phyloP scores from a whole-genome alignment of 2,797 vertebrate species.

The Decapterus maruadsi region DNA sequence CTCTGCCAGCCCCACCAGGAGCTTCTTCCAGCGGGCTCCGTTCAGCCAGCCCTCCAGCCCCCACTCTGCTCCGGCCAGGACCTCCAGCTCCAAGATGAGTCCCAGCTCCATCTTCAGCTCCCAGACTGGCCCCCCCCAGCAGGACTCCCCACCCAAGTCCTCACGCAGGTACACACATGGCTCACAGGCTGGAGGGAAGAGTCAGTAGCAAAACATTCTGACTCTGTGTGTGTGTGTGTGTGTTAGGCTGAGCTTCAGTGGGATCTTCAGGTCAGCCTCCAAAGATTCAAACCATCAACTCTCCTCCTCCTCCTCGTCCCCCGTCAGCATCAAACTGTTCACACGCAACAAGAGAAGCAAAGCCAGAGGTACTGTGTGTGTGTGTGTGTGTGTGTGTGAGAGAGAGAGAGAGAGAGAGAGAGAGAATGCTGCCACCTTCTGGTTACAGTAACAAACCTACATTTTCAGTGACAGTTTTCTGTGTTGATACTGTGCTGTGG shows the following conservation, averaged over 20 bases:
- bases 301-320: constrained; percentile 83
- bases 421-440: background rate
- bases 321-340: constrained; percentile 92
- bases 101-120: constrained; percentile 89
- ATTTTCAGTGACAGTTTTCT: too few species aligned
- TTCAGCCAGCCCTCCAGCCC: constrained; percentile 91
- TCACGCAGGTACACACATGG: constrained; percentile 83
- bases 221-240: constrained; percentile 5
- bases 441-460: background rate
- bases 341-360: constrained; percentile 93
- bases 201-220: background rate
- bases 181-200: too few species aligned
- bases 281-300: constrained; percentile 87
- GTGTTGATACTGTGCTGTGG: too few species aligned
- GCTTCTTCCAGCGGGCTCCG: constrained; percentile 87
- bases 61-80: constrained; percentile 85
- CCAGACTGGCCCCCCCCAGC: constrained; percentile 73
- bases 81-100: constrained; percentile 86
- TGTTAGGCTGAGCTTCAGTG: constrained; percentile 91
- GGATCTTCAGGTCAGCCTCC: constrained; percentile 93
- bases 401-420: background rate
- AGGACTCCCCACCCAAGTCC: constrained; percentile 90
- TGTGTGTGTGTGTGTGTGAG: constrained; percentile 10
- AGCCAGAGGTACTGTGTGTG: constrained; percentile 81
- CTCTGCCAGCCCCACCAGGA: constrained; percentile 88